phyloP scores from a whole-genome alignment of 92 coral and sea anemone genomes.

The Palythoa grandiflora region DNA sequence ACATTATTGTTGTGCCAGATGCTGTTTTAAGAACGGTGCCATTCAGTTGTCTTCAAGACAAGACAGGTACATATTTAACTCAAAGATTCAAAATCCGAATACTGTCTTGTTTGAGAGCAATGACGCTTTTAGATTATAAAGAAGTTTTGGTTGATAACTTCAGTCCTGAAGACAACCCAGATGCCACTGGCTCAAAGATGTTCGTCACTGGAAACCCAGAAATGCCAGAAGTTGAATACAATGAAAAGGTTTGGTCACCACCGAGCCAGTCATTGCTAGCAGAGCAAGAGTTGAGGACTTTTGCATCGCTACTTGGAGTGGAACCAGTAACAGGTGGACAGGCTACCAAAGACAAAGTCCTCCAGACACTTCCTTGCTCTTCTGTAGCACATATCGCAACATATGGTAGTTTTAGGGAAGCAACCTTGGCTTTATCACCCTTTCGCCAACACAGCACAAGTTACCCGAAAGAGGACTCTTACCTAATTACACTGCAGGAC shows the following conservation, averaged over 20 bases:
- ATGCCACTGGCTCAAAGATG: constrained; percentile 43
- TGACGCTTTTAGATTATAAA: constrained; percentile 45
- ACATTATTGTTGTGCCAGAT: constrained; percentile 71
- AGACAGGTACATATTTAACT: constrained; percentile 59
- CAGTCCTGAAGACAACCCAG: background rate
- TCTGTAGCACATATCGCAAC: constrained; percentile 82
- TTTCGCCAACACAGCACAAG: constrained; percentile 55
- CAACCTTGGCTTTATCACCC: constrained; percentile 80
- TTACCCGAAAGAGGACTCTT: constrained; percentile 73
- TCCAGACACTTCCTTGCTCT: constrained; percentile 62
- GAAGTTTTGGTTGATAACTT: background rate
- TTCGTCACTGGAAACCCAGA: constrained; percentile 80
- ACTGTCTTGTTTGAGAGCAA: constrained; percentile 73
- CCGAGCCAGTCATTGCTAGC: constrained; percentile 67
- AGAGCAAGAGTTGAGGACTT: constrained; percentile 76
- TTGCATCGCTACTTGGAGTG: constrained; percentile 81
- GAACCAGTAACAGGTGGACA: constrained; percentile 75
- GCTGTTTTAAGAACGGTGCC: constrained; percentile 70
- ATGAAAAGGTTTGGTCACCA: constrained; percentile 74
- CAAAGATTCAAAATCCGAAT: constrained; percentile 61
- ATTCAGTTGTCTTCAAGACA: constrained; percentile 68
- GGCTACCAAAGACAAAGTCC: constrained; percentile 80
- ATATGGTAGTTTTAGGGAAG: constrained; percentile 79
- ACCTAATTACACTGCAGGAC: constrained; percentile 69
- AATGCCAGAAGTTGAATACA: constrained; percentile 65